Conservation (phyloP, 2,888 invertebrate genomes). For the Aphidoletes aphidimyza region DNA sequence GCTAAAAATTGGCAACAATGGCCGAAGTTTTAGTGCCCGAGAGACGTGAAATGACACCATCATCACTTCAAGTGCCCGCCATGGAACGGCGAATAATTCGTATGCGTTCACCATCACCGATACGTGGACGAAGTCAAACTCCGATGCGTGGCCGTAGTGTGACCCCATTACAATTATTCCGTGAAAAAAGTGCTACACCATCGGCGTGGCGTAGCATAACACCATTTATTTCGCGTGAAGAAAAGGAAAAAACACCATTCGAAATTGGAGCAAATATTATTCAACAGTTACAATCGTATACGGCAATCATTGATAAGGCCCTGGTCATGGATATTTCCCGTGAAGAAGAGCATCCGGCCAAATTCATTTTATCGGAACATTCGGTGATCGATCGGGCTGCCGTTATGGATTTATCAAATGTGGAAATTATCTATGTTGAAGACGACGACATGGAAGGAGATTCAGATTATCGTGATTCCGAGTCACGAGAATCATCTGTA, state of each 20-base stretch:
- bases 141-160: slow-evolving; percentile 66
- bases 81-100: slow-evolving; percentile 63
- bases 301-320: slow-evolving; percentile 66
- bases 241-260: slow-evolving; percentile 66
- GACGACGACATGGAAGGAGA: slow-evolving; percentile 65
- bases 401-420: slow-evolving; percentile 67
- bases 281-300: slow-evolving; percentile 64
- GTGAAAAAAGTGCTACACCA: slow-evolving; percentile 64
- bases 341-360: slow-evolving; percentile 62
- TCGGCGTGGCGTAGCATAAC: slow-evolving; percentile 66
- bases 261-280: slow-evolving; percentile 65
- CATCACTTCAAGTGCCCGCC: slow-evolving; percentile 62
- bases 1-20: neutral
- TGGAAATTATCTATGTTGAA: slow-evolving; percentile 67
- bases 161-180: slow-evolving; percentile 62
- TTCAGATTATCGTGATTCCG: slow-evolving; percentile 61
- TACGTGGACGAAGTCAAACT: slow-evolving; percentile 66
- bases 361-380: slow-evolving; percentile 66
- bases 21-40: slow-evolving; percentile 50
- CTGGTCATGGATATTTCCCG: slow-evolving; percentile 66
- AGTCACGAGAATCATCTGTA: slow-evolving; percentile 59
- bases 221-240: slow-evolving; percentile 66
- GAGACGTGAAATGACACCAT: slow-evolving; percentile 36
- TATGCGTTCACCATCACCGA: slow-evolving; percentile 66
- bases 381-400: slow-evolving; percentile 67